Base-by-base conservation (phyloP, 2,888 invertebrate genomes). In the Noctua pronuba region DNA sequence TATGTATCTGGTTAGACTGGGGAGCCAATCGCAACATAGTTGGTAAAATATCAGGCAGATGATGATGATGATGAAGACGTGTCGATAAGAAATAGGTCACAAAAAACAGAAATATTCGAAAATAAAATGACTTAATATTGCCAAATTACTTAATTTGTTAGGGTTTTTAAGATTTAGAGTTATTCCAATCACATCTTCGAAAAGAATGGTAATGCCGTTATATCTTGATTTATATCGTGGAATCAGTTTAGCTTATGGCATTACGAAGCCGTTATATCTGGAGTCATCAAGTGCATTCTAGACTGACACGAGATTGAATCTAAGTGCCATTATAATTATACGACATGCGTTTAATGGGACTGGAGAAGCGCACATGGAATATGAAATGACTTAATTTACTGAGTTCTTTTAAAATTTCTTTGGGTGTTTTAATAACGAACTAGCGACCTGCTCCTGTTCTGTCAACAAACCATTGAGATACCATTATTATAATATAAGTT, bases 301-400 rank as follows among this genome's bases (percentile, higher is more conserved):
- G 79, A 70, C 69, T 73, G 62, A 66, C 31, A n/a, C 75, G 49
- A 82, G 83, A 86, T 86, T 77, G 52, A 72, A 83, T 86, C 71
- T 74, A 69, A 86, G 74, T 75, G 79, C 73, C 60, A 77, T 72
- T 65, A 41, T 73, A 81, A 85, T 82, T 76, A 86, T 38, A 73
- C 24, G 46, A n/a, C 28, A 58, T 49, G 69, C 41, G 46, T 66
- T 41, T 68, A 52, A 49, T 58, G 62, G 21, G 55, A 58, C 41
- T 16, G 13, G 35, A 62, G 24, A 16, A 28, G 49, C 10, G n/a
- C 44, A 28, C 31, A 13, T 5, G n/a, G 60, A 60, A 66, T 84
- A 46, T 64, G 35, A 41, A 65, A 66, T 83, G n/a, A 35, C 24
- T 16, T 38, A n/a, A 73, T 24, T 66, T 41, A 35, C 13, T 18